Base-by-base conservation (phyloP, 2,113 vertebrate species). In the Channa argus region DNA sequence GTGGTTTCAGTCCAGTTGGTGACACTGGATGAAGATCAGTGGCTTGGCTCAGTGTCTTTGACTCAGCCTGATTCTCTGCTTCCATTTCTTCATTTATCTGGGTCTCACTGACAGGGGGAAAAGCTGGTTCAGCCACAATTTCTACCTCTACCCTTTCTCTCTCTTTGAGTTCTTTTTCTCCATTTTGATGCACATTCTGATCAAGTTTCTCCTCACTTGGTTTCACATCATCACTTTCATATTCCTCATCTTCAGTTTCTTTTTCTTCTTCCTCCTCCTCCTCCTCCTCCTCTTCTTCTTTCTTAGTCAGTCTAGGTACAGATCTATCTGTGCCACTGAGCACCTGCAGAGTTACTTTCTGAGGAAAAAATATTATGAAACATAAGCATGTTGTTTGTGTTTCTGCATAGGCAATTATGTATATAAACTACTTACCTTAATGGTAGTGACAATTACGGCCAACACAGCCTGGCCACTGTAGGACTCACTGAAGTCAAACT, bases 281-380 rank as follows among this genome's bases (percentile, higher is more conserved):
- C 2, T 90, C 82, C 1, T 78, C 91, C 0, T 68, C 63, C 1
- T 85, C 87, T 12, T 92, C 94, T 10, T 88, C 64, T 0, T 91
- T 84, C 69, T 85, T 86, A 10, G 7, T 68, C 1, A 44, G 84
- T 14, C 36, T 41, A 10, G 65, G 71, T 10, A 60, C 74, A 68
- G 94, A 69, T 12, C 39, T 41, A 5, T 83, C 85, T 0, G 90
- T 76, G 38, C 88, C 92, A 13, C 63, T 86, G 51, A 99, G 92
- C 6, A 98, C 91, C 89, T 96, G 94, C 67, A 99, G 91, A 2
- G 97, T 99, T 36, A 97, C 96, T 63, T 94, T 95, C 98, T 99
- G 51, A 56, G 51, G 74, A 56, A 55, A 13, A 56, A 44, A 50
- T 53, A 77, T 0, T 1, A 41, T 60, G 39, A 50, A 46, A 41